Base-by-base conservation (phyloP, 2,888 invertebrate genomes). In the Carcina quercana region DNA sequence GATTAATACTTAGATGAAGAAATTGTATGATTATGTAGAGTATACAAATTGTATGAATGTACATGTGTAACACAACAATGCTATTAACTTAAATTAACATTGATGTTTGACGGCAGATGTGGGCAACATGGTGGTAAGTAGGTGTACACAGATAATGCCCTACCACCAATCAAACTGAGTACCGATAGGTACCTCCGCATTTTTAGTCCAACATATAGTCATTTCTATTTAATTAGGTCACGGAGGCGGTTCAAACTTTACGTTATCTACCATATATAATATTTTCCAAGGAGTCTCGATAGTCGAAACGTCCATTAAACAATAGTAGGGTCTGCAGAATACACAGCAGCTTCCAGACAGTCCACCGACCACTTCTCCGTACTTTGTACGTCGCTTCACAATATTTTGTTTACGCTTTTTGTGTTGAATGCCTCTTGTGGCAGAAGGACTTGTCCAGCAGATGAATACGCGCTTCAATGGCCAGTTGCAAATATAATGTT, bases 361-460 rank as follows among this genome's bases (percentile, higher is more conserved):
- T 36, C 36, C 39, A 46, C 41, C 37, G 43, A 50, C 56, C 47
- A 60, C 52, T 64, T 54, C 51, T 51, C 50, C 40, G 49, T 53
- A 50, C 50, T 53, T 59, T 61, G 54, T 61, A 39, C 33, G 38
- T 24, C 12, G n/a, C 47, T 49, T 51, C 48, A 49, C 52, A 54
- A 50, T 51, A 50, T 53, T 58, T 50, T 61, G 53, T 66, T 65
- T 66, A 47, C 55, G 41, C 38, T 56, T 56, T 50, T 54, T 53
- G 41, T 41, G 38, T 45, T 47, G 50, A 50, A 54, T 53, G 43
- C 45, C 42, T 45, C 48, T 34, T 46, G 35, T 34, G 37, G 37
- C 21, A 43, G 6, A 19, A 26, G 45, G 47, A 38, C 43, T 35
- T 49, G 61, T 57, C 58, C 59, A 48, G 58, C 49, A 51, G 53